Conservation (phyloP, 2,113 vertebrate genomes). For the Entomyzon cyanotis region DNA sequence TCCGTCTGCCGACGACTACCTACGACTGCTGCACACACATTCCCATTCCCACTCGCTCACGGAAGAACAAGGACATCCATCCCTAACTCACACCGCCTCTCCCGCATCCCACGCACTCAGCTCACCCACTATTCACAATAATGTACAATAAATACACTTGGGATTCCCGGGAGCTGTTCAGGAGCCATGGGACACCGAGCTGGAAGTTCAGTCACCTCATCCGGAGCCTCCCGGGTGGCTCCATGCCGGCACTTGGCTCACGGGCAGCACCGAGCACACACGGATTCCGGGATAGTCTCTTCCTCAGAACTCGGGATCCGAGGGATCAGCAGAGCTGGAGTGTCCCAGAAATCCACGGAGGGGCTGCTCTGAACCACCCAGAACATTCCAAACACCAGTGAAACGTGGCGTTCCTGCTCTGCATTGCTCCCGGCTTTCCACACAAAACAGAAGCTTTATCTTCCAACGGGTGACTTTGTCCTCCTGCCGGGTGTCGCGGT, state of each 20-base stretch:
- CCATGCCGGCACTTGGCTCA: not conserved
- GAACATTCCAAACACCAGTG: not conserved
- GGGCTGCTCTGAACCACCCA: not conserved
- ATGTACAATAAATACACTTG: conserved; percentile 70
- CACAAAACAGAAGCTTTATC: not conserved
- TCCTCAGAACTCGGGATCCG: not conserved
- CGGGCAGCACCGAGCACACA: not conserved
- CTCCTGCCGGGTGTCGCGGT: not conserved
- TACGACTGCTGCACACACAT: not conserved
- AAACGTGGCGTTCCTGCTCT: not conserved
- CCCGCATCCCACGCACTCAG: not conserved
- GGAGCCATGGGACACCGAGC: not conserved
- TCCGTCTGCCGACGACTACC: not conserved
- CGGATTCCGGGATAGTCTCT: not conserved
- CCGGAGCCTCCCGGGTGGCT: not conserved
- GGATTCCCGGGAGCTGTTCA: not conserved
- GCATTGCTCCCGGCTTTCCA: not conserved
- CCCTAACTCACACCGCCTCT: not conserved
- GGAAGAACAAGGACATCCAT: not conserved
- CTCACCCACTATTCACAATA: conserved; percentile 68
- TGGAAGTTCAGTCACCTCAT: not conserved
- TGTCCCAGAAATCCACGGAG: not conserved
- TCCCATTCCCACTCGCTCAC: not conserved
- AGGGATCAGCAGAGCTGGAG: not conserved
- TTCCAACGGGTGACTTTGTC: fast-evolving